Evolutionary conservation across 2,113 vertebrate genomes (phyloP), one percentile per base, ranked within the genome.

Genomic region (Lasiurus cinereus): DNA sequence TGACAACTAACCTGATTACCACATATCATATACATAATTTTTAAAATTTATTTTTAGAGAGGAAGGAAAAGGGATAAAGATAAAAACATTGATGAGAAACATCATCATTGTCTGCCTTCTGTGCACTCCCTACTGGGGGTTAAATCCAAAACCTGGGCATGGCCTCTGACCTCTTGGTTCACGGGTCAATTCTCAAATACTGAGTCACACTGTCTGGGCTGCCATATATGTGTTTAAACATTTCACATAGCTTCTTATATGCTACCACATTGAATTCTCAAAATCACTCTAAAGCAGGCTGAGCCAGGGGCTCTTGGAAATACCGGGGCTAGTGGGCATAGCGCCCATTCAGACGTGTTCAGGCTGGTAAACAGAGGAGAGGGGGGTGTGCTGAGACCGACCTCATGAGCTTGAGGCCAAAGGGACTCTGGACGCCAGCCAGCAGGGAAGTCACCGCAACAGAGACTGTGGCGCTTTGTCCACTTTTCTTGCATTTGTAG

Each of bases 311-410:
- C 19, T 73, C 72, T 52, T 18, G 5, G 5, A 66, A 59, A 33
- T 59, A 46, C 21, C 24, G 36, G 59, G 87, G 33, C 66, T 39
- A 1, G 11, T n/a, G 52, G 54, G 39, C 48, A 36, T 2, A 54
- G 36, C 0, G 0, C 4, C 22, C 5, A 6, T 39, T 19, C 22
- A 12, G 2, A 11, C n/a, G 0, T 0, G 0, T 8, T 46, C 13
- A n/a, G 29, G 62, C 59, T 31, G 6, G 11, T 54, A 3, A 56
- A 31, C n/a, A 14, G 33, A 83, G 62, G 59, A 39, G 48, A 24
- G 18, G 87, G 21, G 31, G 33, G 24, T 36, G 9, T 13, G 48
- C 36, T 62, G 8, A 79, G 19, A 46, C 50, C 24, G 1, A 12
- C 16, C 0, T 24, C 4, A 31, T 22, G 21, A 36, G 50, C 72